phyloP scores from a whole-genome alignment of 2,888 invertebrate species.

The Volucella inanis region DNA sequence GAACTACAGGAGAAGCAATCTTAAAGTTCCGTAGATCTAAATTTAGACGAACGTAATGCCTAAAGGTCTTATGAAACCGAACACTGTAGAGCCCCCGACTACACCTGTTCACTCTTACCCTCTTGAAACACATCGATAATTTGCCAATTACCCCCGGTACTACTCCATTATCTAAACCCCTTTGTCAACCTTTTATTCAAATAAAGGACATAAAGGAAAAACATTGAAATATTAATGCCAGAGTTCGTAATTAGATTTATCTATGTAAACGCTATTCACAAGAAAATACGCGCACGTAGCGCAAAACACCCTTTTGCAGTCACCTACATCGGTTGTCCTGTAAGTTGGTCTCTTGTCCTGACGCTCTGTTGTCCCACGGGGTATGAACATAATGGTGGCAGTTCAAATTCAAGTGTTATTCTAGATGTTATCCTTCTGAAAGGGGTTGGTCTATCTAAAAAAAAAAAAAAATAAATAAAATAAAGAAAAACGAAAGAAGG shows the following conservation, averaged over 20 bases:
- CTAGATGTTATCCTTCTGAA: slow-evolving; percentile 11
- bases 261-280: slow-evolving; percentile 7
- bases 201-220: slow-evolving; percentile 9
- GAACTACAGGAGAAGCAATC: no score
- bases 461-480: background rate
- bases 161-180: no score
- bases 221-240: slow-evolving; percentile 5
- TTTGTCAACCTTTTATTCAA: background rate
- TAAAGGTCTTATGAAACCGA: no score
- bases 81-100: no score
- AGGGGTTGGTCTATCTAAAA: slow-evolving; percentile 12
- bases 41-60: no score
- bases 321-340: background rate
- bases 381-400: slow-evolving; percentile 21
- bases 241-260: slow-evolving; percentile 26
- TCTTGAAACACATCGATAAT: no score
- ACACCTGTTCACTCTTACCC: no score
- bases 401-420: background rate
- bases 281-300: slow-evolving; percentile 1
- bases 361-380: slow-evolving; percentile 9
- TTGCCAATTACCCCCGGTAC: no score
- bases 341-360: no score
- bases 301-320: slow-evolving; percentile 11
- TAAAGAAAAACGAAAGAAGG: background rate
- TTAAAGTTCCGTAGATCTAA: no score